phyloP scores from a whole-genome alignment of 2,888 invertebrate genomes.

The Hirtodrosophila confusa region DNA sequence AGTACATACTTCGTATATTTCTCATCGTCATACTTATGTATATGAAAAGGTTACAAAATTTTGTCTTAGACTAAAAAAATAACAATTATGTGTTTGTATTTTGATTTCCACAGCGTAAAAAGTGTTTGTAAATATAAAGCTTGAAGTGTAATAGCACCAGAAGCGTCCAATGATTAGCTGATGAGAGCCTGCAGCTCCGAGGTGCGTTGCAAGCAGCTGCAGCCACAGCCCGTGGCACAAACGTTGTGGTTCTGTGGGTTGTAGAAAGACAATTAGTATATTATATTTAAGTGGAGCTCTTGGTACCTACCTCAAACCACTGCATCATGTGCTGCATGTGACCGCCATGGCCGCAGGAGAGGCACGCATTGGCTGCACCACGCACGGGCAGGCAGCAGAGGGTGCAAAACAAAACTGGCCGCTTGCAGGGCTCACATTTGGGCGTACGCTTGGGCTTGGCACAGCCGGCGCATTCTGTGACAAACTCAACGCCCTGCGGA shows the following conservation, averaged over 20 bases:
- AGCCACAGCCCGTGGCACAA: slow-evolving; percentile 97
- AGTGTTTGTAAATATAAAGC: slow-evolving; percentile 14
- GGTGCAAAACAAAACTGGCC: slow-evolving; percentile 91
- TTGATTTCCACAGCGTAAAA: slow-evolving; percentile 29
- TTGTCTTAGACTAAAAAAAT: slow-evolving; percentile 36
- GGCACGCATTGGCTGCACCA: slow-evolving; percentile 93
- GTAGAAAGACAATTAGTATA: not conserved
- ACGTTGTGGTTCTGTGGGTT: slow-evolving; percentile 86
- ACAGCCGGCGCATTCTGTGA: slow-evolving; percentile 90
- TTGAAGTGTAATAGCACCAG: slow-evolving; percentile 20
- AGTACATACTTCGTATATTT: slow-evolving; percentile 32
- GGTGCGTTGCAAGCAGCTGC: slow-evolving; percentile 91
- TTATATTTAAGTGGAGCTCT: not conserved
- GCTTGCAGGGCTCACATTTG: slow-evolving; percentile 90
- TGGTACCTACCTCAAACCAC: slow-evolving; percentile 88
- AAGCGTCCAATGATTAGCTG: slow-evolving; percentile 48
- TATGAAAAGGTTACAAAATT: slow-evolving; percentile 36
- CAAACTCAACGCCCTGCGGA: slow-evolving; percentile 89
- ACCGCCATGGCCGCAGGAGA: slow-evolving; percentile 96
- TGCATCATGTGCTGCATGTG: slow-evolving; percentile 92
- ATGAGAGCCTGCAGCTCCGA: slow-evolving; percentile 79
- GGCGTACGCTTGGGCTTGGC: slow-evolving; percentile 88
- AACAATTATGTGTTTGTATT: slow-evolving; percentile 28
- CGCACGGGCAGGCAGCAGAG: slow-evolving; percentile 94
- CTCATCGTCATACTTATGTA: slow-evolving; percentile 18